Base-by-base conservation (phyloP, 2,888 invertebrate genomes). In the Psylliodes chrysocephalus region DNA sequence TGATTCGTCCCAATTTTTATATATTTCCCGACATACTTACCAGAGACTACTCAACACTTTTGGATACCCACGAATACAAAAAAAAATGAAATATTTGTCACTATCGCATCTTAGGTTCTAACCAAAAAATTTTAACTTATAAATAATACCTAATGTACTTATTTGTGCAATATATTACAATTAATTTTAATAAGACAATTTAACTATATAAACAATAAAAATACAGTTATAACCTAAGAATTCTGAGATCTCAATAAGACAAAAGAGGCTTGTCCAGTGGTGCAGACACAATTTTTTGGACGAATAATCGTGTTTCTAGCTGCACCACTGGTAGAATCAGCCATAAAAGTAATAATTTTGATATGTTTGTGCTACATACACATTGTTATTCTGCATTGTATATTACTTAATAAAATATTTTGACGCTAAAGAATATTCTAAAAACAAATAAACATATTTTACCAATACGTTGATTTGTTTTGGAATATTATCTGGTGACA, bases 381-480 rank as follows among this genome's bases (percentile, higher is more conserved):
- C 64, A 64, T 67, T 69, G 65, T 67, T 69, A 64, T 38, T 67
- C 35, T 56, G 64, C 64, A 63, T 61, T 67, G 64, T 69, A 63
- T 54, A 60, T 61, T 64, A 40, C 49, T 47, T 61, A 59, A 56
- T 51, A 52, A 15, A 47, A 61, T 53, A 53, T 51, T 51, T 55
- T 64, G 59, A 60, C 14, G 17, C 35, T 22, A 19, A 46, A 46
- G 42, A 10, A 62, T 62, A 59, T 59, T 59, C 28, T 44, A 40
- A 49, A 49, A 12, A 30, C 40, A 38, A 35, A 19, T 7, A 28
- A 10, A 46, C 12, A 30, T 10, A 56, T 46, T 33, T 38, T 40
- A 54, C 10, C 8, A n/a, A 8, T 19, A 47, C 22, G 12, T 3
- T 30, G 15, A 42, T 18, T 44, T n/a, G 35, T 60, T n/a, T 53